Percentiles rank a stretch among this genome's conserved stretches.
These are phyloP conservation scores for Melinopterus prodromus DNA, from an alignment of 2,888 invertebrate genomes.

Conservation along the genomic window DNA sequence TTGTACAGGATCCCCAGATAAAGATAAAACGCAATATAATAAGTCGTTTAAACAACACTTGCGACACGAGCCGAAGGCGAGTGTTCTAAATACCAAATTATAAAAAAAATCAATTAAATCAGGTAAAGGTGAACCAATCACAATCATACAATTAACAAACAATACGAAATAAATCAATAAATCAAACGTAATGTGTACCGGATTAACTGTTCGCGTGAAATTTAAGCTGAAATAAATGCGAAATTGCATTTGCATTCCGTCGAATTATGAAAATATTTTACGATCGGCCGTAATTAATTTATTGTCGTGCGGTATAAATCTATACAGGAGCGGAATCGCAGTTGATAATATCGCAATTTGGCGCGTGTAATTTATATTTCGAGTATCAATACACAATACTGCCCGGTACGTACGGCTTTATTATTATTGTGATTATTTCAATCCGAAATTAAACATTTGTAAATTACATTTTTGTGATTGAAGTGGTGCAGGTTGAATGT, in stretches of 20 bases:
- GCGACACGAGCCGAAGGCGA: too few species aligned
- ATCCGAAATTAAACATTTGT: neutral
- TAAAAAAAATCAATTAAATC: neutral
- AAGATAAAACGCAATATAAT: neutral
- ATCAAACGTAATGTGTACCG: neutral
- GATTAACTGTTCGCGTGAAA: neutral
- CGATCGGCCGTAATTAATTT: neutral
- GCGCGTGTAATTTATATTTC: neutral
- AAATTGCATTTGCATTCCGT: neutral
- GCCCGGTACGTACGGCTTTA: neutral
- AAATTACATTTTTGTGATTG: too few species aligned
- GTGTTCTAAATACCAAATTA: neutral
- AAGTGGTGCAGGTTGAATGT: too few species aligned
- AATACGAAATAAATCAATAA: neutral
- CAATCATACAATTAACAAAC: neutral
- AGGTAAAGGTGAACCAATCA: neutral
- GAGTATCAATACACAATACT: neutral
- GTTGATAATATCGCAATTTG: neutral
- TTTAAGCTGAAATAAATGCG: neutral
- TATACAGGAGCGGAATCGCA: neutral
- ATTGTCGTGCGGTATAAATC: neutral
- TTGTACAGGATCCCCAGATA: neutral
- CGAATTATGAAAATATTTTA: constrained; percentile 4
- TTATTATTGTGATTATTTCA: neutral
- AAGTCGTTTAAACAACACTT: too few species aligned